A percentile compares a stretch with the other conserved stretches of the same genome.
These are phyloP conservation scores for Rhopalosiphum nymphaeae DNA, from an alignment of 2,888 invertebrate genomes.

Conservation along the genomic window DNA sequence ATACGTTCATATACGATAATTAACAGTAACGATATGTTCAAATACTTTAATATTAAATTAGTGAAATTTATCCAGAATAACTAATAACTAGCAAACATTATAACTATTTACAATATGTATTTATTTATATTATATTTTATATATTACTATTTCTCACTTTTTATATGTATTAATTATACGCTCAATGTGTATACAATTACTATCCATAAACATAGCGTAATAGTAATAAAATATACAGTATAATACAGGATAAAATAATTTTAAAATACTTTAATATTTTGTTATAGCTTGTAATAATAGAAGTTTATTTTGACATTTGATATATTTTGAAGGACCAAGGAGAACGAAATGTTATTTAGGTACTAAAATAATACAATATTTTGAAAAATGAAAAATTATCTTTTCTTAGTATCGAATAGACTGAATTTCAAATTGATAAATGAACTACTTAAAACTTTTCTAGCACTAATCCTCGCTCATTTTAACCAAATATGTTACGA, in stretches of 20 bases:
- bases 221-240: not conserved
- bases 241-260: not conserved
- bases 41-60: not conserved
- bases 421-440: not conserved
- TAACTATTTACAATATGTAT: not conserved
- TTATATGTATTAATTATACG: not conserved
- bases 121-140: not conserved
- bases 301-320: not conserved
- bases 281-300: not conserved
- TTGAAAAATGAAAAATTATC: not conserved
- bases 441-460: not conserved
- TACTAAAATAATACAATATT: not conserved
- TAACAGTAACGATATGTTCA: not conserved
- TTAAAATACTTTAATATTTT: not conserved
- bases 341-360: not conserved
- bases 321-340: not conserved
- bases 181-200: not conserved
- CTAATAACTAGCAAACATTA: not conserved
- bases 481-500: not conserved
- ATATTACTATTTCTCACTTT: not conserved
- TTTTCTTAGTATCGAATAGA: not conserved
- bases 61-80: not conserved
- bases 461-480: not conserved
- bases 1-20: not conserved
- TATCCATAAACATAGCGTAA: not conserved